Base-by-base conservation (phyloP, 2,113 vertebrate species). In the Hydrolagus affinis region DNA sequence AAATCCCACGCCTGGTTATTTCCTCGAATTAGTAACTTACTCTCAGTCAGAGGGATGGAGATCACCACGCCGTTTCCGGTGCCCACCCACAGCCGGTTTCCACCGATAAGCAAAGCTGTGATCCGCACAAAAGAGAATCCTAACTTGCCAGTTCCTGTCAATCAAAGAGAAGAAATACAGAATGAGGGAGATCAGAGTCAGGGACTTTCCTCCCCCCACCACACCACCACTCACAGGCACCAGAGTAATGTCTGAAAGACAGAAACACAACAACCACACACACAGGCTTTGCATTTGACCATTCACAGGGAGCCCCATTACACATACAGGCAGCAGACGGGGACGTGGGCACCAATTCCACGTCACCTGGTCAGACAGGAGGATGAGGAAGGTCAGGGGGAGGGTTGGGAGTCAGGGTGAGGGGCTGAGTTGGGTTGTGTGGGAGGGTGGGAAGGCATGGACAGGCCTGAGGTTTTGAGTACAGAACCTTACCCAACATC, bases 91-190 rank as follows among this genome's bases (percentile, higher is more conserved):
- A 99, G 94, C 21, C 97, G 96, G 88, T 96, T 99, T 89, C 98
- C 97, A 30, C 96, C 97, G 0, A 99, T 98, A 80, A 99, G 95
- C 83, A 99, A 93, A 9, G 97, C 97, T 2, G 98, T 99, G 90
- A 99, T 99, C 85, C 98, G 92, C 86, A 99, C 98, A 0, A 99
- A 99, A 0, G 98, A 99, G 93, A 99, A 99, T 86, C 98, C 98
- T 89, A 99, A 91, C 89, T 99, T 99, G 86, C 98, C 98, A 0
- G 98, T 99, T 78, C 98, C 98, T 99, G 88, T 59, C 2, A 83
- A 90, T 70, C 4, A 90, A 57, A 72, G 85, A 4, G 8, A 17
- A 32, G 10, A 15, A 57, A 25, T 73, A 11, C 23, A 60, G 72
- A 74, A 28, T 62, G 21, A 30, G 85, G n/a, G 4, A n/a, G n/a